Evolutionary conservation across 2,888 invertebrate genomes (phyloP).

Genomic region (Protophormia terraenovae): DNA sequence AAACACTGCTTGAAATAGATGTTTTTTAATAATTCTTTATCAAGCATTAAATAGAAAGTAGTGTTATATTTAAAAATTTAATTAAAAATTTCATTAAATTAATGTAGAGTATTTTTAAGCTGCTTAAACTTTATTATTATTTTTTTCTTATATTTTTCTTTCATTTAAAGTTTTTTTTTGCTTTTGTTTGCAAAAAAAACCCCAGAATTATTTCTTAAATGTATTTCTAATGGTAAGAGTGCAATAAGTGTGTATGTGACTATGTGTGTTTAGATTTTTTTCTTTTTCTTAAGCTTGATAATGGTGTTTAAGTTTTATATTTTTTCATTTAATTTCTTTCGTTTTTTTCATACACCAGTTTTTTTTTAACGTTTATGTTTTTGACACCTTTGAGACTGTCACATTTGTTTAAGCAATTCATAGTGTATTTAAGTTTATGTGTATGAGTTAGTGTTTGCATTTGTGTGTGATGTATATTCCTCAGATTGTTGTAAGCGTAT

Average conservation of each 20-base stretch:
- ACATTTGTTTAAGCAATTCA: slow-evolving; percentile 58
- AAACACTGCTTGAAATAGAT: no score
- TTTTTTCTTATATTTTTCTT: background rate
- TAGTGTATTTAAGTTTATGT: slow-evolving; percentile 39
- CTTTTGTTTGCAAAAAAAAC: background rate
- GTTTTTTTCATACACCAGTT: background rate
- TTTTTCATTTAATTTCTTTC: slow-evolving; percentile 63
- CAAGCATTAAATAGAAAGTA: no score
- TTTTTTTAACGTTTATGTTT: slow-evolving; percentile 57
- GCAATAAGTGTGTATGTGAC: background rate
- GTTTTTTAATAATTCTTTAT: no score
- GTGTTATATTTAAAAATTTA: no score
- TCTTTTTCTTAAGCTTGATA: background rate
- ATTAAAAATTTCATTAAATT: no score
- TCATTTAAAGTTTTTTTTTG: background rate
- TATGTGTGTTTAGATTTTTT: background rate
- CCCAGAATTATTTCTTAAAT: background rate
- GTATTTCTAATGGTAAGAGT: background rate
- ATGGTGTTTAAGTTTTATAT: slow-evolving; percentile 21
- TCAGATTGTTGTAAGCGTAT: slow-evolving; percentile 35
- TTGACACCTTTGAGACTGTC: slow-evolving; percentile 60
- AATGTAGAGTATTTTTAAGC: background rate
- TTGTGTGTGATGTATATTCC: background rate
- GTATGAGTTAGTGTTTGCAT: background rate
- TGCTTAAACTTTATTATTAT: background rate